Evolutionary conservation across 2,113 vertebrate species (phyloP).

Genomic region (Charina bottae): DNA sequence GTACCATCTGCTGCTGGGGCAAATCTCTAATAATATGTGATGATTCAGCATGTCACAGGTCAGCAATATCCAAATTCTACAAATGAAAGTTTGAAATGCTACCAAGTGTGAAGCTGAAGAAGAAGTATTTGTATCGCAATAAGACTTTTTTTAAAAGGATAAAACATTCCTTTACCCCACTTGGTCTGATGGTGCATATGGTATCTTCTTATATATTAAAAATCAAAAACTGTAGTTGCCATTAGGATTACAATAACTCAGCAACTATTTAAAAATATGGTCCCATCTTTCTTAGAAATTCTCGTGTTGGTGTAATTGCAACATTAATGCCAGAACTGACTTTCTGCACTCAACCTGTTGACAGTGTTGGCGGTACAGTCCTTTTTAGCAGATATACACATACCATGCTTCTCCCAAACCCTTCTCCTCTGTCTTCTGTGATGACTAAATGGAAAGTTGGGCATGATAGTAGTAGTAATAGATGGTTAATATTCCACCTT

Average conservation of each 20-base stretch:
- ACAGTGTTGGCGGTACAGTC: too few relatives aligned
- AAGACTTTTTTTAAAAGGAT: not conserved
- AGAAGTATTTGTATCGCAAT: not conserved
- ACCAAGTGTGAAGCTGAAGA: not conserved
- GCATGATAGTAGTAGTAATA: not conserved
- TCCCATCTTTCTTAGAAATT: too few relatives aligned
- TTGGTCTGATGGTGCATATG: not conserved
- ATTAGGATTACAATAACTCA: too few relatives aligned
- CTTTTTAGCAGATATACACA: too few relatives aligned
- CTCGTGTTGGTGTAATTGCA: too few relatives aligned
- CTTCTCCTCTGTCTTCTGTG: too few relatives aligned
- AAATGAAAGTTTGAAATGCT: not conserved
- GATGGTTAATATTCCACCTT: not conserved
- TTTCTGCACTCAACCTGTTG: too few relatives aligned
- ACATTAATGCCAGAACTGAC: too few relatives aligned
- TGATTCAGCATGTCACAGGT: constrained; percentile 56
- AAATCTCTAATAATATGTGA: constrained; percentile 61
- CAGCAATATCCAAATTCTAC: not conserved
- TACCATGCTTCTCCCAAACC: too few relatives aligned
- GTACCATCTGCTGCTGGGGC: constrained; percentile 53
- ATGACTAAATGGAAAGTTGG: not conserved
- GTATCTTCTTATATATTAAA: not conserved
- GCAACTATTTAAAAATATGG: too few relatives aligned
- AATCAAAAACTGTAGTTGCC: not conserved
- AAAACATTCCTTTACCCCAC: not conserved